These are phyloP conservation scores for Pterois miles DNA, from an alignment of 2,797 vertebrate genomes.

Conservation along the genomic window DNA sequence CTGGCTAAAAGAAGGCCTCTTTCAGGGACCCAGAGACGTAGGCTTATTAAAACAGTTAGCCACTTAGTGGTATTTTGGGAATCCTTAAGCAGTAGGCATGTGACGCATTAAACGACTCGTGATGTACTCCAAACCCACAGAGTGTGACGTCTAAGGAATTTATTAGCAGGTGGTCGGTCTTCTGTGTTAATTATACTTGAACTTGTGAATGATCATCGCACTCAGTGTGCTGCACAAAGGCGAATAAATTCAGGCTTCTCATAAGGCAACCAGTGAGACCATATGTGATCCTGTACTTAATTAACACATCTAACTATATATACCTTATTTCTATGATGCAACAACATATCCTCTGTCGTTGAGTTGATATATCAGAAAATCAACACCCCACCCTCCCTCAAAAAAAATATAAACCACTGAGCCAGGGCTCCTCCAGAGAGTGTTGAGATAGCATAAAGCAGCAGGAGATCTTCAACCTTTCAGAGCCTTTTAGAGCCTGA, in stretches of 20 bases:
- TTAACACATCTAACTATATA: background rate
- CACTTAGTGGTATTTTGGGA: slow-evolving; percentile 65
- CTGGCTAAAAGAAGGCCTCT: slow-evolving; percentile 22
- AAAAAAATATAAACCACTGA: background rate
- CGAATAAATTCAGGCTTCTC: background rate
- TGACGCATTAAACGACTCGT: slow-evolving; percentile 49
- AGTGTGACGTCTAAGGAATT: slow-evolving; percentile 28
- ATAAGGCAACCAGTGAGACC: background rate
- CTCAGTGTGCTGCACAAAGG: background rate
- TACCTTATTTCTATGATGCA: background rate
- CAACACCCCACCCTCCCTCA: background rate
- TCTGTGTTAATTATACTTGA: slow-evolving; percentile 35
- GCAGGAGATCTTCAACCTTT: slow-evolving; percentile 22
- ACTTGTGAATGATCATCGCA: slow-evolving; percentile 16
- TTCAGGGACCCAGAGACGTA: slow-evolving; percentile 32
- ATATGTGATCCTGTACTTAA: too few relatives aligned
- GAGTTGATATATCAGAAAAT: slow-evolving; percentile 12
- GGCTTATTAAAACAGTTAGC: slow-evolving; percentile 54
- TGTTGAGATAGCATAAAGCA: slow-evolving; percentile 11
- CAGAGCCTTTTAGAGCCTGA: background rate
- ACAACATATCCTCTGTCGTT: background rate
- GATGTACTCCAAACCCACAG: slow-evolving; percentile 51
- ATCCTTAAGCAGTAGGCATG: slow-evolving; percentile 38
- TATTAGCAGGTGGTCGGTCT: slow-evolving; percentile 30
- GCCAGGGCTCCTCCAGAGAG: background rate